These are phyloP conservation scores for Potamarius usumacintae DNA, from an alignment of 2,113 vertebrate species.

Conservation along the genomic window DNA sequence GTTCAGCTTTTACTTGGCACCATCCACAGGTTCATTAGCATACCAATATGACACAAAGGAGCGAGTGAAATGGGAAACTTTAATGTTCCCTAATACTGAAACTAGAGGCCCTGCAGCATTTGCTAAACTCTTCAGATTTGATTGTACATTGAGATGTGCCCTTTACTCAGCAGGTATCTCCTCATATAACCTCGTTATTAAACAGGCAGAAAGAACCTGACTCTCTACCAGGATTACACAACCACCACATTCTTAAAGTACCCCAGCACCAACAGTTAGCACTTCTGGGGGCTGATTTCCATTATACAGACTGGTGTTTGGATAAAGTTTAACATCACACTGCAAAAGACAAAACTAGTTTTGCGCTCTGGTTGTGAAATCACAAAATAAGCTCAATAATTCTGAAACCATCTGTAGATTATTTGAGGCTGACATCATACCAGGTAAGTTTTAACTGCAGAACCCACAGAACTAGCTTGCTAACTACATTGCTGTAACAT, in stretches of 20 bases:
- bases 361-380: not conserved
- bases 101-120: constrained; percentile 3
- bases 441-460: not conserved
- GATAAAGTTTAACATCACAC: not conserved
- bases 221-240: not conserved
- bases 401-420: not conserved
- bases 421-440: not conserved
- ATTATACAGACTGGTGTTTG: not conserved
- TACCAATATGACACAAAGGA: constrained; percentile 37
- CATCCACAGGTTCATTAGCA: constrained; percentile 38
- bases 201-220: not conserved
- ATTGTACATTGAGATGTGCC: constrained; percentile 40
- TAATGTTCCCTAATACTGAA: constrained; percentile 26
- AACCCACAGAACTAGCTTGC: not conserved
- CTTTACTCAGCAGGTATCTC: constrained; percentile 36
- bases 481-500: not conserved
- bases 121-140: constrained; percentile 41
- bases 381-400: not conserved
- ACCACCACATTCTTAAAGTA: not conserved
- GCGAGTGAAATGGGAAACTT: constrained; percentile 14
- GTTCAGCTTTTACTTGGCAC: constrained; percentile 18
- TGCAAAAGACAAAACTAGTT: not conserved
- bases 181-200: constrained; percentile 27
- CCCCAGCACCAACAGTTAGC: not conserved
- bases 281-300: not conserved